These are phyloP conservation scores for Amphilophus citrinellus DNA, from an alignment of 2,113 vertebrate species.

Conservation along the genomic window DNA sequence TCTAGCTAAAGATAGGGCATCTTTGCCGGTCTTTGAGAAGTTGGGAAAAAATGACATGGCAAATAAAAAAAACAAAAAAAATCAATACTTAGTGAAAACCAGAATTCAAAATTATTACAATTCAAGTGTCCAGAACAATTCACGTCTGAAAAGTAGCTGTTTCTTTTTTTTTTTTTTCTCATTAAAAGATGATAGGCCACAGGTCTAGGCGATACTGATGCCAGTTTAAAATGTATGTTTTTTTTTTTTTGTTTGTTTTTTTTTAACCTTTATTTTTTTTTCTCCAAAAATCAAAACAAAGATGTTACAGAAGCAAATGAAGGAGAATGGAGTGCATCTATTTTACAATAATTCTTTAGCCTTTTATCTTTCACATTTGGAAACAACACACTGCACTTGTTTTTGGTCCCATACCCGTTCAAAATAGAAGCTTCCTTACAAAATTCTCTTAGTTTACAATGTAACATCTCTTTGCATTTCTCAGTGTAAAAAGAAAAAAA, in stretches of 20 bases:
- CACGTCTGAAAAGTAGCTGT: constrained; percentile 30
- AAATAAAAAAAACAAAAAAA: constrained; percentile 28
- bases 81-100: constrained; percentile 56
- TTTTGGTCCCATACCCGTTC: constrained; percentile 74
- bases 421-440: constrained; percentile 78
- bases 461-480: constrained; percentile 63
- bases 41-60: constrained; percentile 54
- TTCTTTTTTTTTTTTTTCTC: neutral
- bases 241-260: constrained; percentile 15
- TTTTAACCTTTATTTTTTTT: neutral
- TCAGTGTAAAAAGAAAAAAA: constrained; percentile 57
- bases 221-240: constrained; percentile 46
- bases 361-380: constrained; percentile 49
- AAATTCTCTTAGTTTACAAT: constrained; percentile 74
- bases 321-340: constrained; percentile 49
- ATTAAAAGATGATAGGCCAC: constrained; percentile 66
- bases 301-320: constrained; percentile 49
- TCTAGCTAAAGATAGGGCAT: constrained; percentile 64
- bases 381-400: constrained; percentile 54
- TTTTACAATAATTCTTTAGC: constrained; percentile 57
- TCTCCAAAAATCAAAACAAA: neutral
- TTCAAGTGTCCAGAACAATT: constrained; percentile 69
- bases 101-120: constrained; percentile 52
- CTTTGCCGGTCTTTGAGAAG: constrained; percentile 51
- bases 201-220: constrained; percentile 41